Base-by-base conservation (phyloP, 1,140 invertebrate genomes). In the Ptiloglossa arizonensis region DNA sequence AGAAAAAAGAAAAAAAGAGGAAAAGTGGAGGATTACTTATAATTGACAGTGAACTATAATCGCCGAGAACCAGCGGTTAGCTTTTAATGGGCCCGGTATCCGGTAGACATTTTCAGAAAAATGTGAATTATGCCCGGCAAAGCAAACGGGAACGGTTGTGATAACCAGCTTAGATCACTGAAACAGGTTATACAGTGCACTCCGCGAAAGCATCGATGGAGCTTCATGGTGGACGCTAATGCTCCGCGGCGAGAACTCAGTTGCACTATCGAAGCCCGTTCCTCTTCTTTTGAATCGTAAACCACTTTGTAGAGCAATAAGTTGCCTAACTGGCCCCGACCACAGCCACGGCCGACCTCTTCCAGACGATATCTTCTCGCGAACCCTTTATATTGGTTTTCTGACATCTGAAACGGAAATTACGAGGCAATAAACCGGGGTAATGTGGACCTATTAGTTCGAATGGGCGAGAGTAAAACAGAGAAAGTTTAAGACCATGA, bases 121-220 rank as follows among this genome's bases (percentile, higher is more conserved):
- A 68, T 67, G 81, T 83, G 80, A 85, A 85, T 85, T 81, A 80
- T 85, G 72, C 64, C 54, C n/a, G 67, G 77, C 50, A 69, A 66
- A 86, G 82, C 78, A 75, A 89, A 89, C 87, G 87, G 87, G 88
- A 89, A 89, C 87, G 85, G 87, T 88, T 88, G 87, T 89, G 87
- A 71, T 81, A 82, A 79, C 81, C 81, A 77, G 76, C 76, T 79
- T 71, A 64, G 84, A 88, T 88, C 87, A 88, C 87, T 84, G 87
- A 82, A 88, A 86, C 86, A 70, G 82, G 82, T 83, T 83, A 79
- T 79, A 59, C 75, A 52, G 60, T 78, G 41, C 41, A 38, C 59
- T 60, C 60, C 50, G 46, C 67, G 54, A 70, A 52, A 41, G 50
- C 75, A 64, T 82, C 56, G n/a, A 71, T 60, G 54, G 41, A 32